Evolutionary conservation across 2,113 vertebrate genomes (phyloP).

Genomic region (Anarhynchus alexandrinus): DNA sequence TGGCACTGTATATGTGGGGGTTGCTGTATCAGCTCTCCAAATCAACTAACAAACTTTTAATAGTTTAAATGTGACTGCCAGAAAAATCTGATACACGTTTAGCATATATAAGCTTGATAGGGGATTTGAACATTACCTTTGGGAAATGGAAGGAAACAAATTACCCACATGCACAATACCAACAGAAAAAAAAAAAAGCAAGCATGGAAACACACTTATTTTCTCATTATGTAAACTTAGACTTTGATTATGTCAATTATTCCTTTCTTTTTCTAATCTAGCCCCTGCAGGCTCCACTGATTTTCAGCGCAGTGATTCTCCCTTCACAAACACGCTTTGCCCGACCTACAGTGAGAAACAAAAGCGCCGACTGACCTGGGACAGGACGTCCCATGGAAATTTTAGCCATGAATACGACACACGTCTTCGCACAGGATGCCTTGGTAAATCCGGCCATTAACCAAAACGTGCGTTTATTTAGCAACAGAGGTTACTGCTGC

Average conservation of each 20-base stretch:
- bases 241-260: background rate
- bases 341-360: background rate
- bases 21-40: background rate
- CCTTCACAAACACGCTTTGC: background rate
- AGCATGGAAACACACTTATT: background rate
- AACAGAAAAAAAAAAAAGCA: background rate
- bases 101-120: background rate
- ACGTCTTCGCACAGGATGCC: background rate
- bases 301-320: background rate
- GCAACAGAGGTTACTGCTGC: background rate
- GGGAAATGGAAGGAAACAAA: background rate
- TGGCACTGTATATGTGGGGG: background rate
- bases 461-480: accelerated
- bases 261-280: background rate
- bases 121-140: background rate
- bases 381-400: background rate
- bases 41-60: background rate
- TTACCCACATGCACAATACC: background rate
- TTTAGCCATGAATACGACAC: background rate
- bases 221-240: background rate
- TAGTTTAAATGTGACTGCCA: background rate
- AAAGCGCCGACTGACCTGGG: background rate
- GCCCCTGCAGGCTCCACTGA: background rate
- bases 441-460: background rate
- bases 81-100: background rate